phyloP scores from a whole-genome alignment of 2,888 invertebrate genomes.

The Drosophila emarginata region DNA sequence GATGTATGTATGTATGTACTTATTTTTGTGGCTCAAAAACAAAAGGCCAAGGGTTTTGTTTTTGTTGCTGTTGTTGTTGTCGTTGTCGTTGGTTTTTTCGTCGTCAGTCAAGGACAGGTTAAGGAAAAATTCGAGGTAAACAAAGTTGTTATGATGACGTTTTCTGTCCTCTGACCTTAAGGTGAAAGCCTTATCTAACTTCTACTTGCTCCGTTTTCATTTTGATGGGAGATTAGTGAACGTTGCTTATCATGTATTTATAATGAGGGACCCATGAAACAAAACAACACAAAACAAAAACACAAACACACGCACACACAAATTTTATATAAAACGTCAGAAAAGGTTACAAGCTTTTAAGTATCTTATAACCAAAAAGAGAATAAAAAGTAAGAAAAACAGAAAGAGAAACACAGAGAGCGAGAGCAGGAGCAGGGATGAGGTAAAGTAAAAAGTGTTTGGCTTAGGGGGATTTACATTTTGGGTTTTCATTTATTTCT shows the following conservation, averaged over 20 bases:
- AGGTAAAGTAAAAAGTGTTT: slow-evolving; percentile 24
- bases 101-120: slow-evolving; percentile 40
- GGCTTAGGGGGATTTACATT: slow-evolving; percentile 28
- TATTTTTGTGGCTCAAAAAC: slow-evolving; percentile 37
- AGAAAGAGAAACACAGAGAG: not conserved
- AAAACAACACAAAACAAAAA: slow-evolving; percentile 9
- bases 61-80: not conserved
- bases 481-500: slow-evolving; percentile 22
- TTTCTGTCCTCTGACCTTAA: slow-evolving; percentile 33
- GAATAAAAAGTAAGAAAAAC: not conserved
- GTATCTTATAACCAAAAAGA: slow-evolving; percentile 30
- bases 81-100: slow-evolving; percentile 11
- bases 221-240: slow-evolving; percentile 22
- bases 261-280: slow-evolving; percentile 53
- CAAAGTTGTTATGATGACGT: slow-evolving; percentile 69
- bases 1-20: slow-evolving; percentile 11
- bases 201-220: not conserved
- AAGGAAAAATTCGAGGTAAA: slow-evolving; percentile 48
- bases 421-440: not conserved
- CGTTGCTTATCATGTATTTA: slow-evolving; percentile 60
- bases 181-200: slow-evolving; percentile 19
- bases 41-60: slow-evolving; percentile 64
- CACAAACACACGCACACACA: slow-evolving; percentile 8
- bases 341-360: slow-evolving; percentile 49
- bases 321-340: slow-evolving; percentile 39